These are phyloP conservation scores for Micrastur ruficollis DNA, from an alignment of 2,797 vertebrate genomes.

Conservation along the genomic window DNA sequence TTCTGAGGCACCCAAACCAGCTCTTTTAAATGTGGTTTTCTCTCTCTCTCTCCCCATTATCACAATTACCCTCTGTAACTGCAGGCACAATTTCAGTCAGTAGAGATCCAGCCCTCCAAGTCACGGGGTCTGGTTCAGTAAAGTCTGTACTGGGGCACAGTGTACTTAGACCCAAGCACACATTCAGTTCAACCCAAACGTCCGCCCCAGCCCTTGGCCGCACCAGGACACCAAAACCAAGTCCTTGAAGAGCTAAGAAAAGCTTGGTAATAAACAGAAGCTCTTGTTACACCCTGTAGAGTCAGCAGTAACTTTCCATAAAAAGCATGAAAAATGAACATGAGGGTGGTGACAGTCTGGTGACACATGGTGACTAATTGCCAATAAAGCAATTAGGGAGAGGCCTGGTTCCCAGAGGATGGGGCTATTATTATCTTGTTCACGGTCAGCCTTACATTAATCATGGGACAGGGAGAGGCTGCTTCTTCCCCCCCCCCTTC, in stretches of 20 bases:
- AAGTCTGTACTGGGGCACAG: background rate
- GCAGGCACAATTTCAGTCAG: background rate
- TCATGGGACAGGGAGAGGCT: background rate
- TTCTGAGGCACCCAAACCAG: background rate
- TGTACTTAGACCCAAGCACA: background rate
- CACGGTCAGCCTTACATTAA: constrained; percentile 16
- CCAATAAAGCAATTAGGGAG: constrained; percentile 13
- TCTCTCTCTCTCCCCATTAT: background rate
- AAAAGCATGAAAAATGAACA: constrained; percentile 35
- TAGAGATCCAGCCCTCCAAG: background rate
- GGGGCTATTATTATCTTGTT: constrained; percentile 37
- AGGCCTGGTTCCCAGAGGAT: constrained; percentile 47
- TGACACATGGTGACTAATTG: constrained; percentile 46
- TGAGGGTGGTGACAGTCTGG: background rate
- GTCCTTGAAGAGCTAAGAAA: background rate
- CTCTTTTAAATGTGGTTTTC: background rate
- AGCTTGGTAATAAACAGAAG: constrained; percentile 4
- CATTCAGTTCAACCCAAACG: background rate
- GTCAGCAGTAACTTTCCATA: constrained; percentile 28
- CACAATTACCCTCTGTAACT: background rate
- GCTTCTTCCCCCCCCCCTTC: background rate
- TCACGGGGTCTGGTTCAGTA: background rate
- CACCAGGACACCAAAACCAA: background rate
- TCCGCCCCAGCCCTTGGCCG: background rate
- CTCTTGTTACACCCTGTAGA: background rate